Percentiles rank a stretch among this genome's conserved stretches.
These are phyloP conservation scores for Phaonia tiefii DNA, from an alignment of 2,888 invertebrate species.

Conservation along the genomic window DNA sequence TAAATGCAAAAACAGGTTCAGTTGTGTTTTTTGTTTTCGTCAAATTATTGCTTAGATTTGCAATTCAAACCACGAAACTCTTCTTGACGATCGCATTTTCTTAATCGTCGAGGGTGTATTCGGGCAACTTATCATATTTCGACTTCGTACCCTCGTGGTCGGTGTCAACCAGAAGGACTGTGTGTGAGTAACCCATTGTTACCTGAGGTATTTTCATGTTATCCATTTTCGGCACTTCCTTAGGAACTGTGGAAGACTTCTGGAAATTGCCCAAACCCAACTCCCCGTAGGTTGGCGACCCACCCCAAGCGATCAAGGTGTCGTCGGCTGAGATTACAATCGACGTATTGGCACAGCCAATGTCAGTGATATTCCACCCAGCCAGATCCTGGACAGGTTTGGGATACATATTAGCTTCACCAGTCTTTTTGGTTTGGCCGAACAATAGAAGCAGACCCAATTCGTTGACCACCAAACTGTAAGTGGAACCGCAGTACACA, in stretches of 20 bases:
- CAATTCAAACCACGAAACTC: slow-evolving; percentile 33
- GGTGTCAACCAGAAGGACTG: slow-evolving; percentile 84
- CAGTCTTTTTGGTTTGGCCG: slow-evolving; percentile 95
- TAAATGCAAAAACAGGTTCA: slow-evolving; percentile 33
- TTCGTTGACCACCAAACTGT: slow-evolving; percentile 92
- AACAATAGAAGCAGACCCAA: slow-evolving; percentile 88
- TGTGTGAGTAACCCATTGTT: slow-evolving; percentile 92
- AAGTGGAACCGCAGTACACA: slow-evolving; percentile 92
- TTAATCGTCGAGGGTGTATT: slow-evolving; percentile 81
- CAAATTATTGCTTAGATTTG: slow-evolving; percentile 42
- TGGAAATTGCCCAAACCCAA: slow-evolving; percentile 94
- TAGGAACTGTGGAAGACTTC: slow-evolving; percentile 92
- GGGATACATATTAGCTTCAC: slow-evolving; percentile 98
- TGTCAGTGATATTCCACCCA: slow-evolving; percentile 92
- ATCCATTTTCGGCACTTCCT: slow-evolving; percentile 90
- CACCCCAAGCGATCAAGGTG: slow-evolving; percentile 94
- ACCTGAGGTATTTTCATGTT: slow-evolving; percentile 89
- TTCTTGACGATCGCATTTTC: too few species aligned
- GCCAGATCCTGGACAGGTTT: slow-evolving; percentile 96
- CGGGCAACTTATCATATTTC: slow-evolving; percentile 82
- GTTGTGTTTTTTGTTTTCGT: slow-evolving; percentile 17
- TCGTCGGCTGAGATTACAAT: slow-evolving; percentile 94
- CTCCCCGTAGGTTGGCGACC: slow-evolving; percentile 96
- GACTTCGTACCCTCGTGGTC: slow-evolving; percentile 82
- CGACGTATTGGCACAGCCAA: slow-evolving; percentile 92